phyloP scores from a whole-genome alignment of 2,797 vertebrate genomes.

The Liasis olivaceus region DNA sequence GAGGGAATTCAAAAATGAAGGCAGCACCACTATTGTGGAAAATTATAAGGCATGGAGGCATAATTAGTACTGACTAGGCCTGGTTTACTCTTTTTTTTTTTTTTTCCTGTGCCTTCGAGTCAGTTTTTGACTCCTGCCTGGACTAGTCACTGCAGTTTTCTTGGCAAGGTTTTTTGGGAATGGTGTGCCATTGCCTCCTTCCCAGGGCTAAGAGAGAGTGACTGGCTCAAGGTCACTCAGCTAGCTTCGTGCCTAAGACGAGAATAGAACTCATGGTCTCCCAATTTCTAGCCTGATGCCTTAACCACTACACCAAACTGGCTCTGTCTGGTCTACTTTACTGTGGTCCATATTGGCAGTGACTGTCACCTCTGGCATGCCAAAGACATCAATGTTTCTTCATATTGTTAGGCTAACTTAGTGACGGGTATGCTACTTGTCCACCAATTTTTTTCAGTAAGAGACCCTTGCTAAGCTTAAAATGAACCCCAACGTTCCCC shows the following conservation, averaged over 20 bases:
- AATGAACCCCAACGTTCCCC: not conserved
- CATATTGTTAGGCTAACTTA: not conserved
- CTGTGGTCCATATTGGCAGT: not conserved
- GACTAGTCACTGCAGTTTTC: not conserved
- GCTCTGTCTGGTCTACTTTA: not conserved
- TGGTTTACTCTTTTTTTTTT: too few relatives aligned
- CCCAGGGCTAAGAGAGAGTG: not conserved
- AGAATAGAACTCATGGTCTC: not conserved
- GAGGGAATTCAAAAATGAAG: not conserved
- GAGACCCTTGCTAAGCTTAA: not conserved
- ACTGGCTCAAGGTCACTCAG: not conserved
- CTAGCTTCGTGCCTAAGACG: not conserved
- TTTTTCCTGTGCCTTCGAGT: not conserved
- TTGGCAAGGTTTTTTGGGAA: not conserved
- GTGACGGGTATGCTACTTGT: not conserved
- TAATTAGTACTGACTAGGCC: not conserved
- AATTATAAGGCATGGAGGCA: not conserved
- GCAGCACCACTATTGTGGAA: not conserved
- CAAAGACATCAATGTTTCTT: not conserved
- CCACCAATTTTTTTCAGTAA: not conserved
- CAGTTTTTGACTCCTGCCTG: not conserved
- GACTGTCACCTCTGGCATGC: not conserved
- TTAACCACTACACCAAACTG: not conserved
- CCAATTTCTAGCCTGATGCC: not conserved
- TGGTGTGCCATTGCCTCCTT: not conserved